Conservation (phyloP, 2,888 invertebrate genomes). For the Caenorhabditis drosophilae region DNA sequence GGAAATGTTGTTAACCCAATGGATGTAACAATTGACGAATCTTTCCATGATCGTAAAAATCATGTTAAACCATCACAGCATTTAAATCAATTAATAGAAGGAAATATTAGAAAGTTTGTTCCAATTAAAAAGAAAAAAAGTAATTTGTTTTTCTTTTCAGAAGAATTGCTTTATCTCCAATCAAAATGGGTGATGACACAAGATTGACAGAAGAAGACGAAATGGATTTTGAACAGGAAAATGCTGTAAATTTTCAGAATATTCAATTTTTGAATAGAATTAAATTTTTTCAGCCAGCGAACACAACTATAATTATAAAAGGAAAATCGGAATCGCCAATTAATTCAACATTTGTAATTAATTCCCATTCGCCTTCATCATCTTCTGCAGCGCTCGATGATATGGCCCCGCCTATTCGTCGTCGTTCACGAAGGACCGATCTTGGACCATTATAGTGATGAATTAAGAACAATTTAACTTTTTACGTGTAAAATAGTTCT, state of each 20-base stretch:
- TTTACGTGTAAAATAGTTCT: too few relatives aligned
- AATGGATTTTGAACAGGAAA: constrained; percentile 5
- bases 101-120: constrained; percentile 20
- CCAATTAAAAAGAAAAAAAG: not conserved
- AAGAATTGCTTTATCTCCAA: constrained; percentile 30
- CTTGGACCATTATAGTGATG: constrained; percentile 16
- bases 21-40: constrained; percentile 25
- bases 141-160: constrained; percentile 1
- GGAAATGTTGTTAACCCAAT: constrained; percentile 28
- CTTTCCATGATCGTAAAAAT: not conserved
- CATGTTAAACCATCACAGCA: constrained; percentile 1
- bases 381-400: too few relatives aligned
- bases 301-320: not conserved
- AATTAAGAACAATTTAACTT: too few relatives aligned
- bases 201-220: constrained; percentile 17
- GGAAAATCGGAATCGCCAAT: too few relatives aligned
- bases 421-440: constrained; percentile 15
- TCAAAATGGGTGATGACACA: constrained; percentile 22
- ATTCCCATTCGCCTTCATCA: too few relatives aligned
- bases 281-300: too few relatives aligned
- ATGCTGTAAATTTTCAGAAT: too few relatives aligned
- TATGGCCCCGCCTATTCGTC: too few relatives aligned
- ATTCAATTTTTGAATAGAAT: too few relatives aligned
- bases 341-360: too few relatives aligned
- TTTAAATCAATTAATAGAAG: constrained; percentile 12